These are phyloP conservation scores for Platycercus adscitus DNA, from an alignment of 2,113 vertebrate species.

Conservation along the genomic window DNA sequence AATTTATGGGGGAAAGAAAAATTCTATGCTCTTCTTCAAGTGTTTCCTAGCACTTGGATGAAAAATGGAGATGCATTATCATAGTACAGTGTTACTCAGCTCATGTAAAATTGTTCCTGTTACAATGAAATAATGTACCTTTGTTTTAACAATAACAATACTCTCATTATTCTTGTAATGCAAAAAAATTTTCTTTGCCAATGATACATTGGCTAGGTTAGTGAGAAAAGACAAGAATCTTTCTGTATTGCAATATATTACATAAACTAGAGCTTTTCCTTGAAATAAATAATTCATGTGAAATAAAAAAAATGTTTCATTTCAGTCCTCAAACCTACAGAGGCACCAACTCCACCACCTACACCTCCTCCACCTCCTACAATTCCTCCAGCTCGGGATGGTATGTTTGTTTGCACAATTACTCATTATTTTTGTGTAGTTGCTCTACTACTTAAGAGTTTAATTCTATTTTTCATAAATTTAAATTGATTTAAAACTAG, in stretches of 20 bases:
- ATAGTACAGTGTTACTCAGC: not conserved
- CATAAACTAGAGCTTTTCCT: not conserved
- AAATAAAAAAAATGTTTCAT: not conserved
- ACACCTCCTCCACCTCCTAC: constrained; percentile 93
- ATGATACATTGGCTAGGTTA: not conserved
- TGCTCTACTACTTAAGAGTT: not conserved
- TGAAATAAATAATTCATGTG: not conserved
- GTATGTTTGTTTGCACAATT: constrained; percentile 72
- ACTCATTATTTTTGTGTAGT: not conserved
- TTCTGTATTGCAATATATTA: not conserved
- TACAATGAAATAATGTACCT: not conserved
- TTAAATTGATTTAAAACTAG: not conserved
- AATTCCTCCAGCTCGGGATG: constrained; percentile 91
- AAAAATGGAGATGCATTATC: not conserved
- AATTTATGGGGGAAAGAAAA: not conserved
- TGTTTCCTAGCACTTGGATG: not conserved
- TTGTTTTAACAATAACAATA: not conserved
- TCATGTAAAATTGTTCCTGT: not conserved
- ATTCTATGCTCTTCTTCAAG: not conserved
- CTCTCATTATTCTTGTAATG: not conserved
- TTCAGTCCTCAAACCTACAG: constrained; percentile 90
- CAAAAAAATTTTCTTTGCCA: not conserved
- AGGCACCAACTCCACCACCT: constrained; percentile 87
- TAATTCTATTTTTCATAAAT: not conserved
- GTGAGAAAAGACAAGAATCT: not conserved